Conservation (phyloP, 2,797 vertebrate genomes). For the Tolypeutes matacus region DNA sequence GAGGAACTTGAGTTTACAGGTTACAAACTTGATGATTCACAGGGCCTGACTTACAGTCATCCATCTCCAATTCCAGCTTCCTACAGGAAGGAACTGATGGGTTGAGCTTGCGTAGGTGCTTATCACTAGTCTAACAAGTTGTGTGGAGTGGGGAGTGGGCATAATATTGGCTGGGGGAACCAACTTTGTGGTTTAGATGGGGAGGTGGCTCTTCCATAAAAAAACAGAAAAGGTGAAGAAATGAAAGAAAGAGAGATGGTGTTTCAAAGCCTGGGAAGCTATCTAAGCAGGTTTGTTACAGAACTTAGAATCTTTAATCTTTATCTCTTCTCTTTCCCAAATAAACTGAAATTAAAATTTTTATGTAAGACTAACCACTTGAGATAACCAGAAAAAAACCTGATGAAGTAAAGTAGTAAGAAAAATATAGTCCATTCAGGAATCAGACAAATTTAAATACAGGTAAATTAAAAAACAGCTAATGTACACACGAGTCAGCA, state of each 20-base stretch:
- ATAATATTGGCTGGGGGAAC: neutral
- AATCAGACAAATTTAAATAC: no score
- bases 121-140: neutral
- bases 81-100: neutral
- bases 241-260: neutral
- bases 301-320: neutral
- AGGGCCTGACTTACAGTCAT: neutral
- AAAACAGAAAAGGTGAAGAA: neutral
- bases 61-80: neutral
- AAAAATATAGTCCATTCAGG: no score
- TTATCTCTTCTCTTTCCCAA: neutral
- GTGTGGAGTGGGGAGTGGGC: neutral
- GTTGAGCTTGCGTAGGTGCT: neutral
- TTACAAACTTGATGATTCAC: neutral
- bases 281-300: neutral
- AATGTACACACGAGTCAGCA: no score
- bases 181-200: neutral
- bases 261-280: neutral
- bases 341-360: no score
- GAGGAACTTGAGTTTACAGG: neutral
- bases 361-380: no score
- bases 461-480: no score
- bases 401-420: no score
- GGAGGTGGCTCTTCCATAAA: neutral
- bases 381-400: no score